Evolutionary conservation across 2,797 vertebrate species (phyloP), one percentile per base, ranked within the genome.

Genomic region (Karalla daura): DNA sequence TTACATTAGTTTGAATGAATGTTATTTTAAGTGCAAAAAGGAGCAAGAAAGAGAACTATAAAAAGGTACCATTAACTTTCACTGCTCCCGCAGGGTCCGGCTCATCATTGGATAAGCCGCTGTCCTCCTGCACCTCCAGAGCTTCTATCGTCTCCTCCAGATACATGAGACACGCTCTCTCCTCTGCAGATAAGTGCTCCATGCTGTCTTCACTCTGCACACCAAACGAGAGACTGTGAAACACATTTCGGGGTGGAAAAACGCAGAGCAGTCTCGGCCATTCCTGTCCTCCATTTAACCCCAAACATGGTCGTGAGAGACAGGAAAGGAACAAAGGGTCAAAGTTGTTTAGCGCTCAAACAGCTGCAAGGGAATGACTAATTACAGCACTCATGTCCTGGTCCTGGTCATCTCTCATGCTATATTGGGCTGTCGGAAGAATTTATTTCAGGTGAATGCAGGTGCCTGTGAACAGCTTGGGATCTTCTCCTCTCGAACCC

Each of bases 111-210:
- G 96, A 96, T 39, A 96, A 68, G 18, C 96, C 93, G 0, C 95
- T 96, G 90, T 97, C 96, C 28, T 94, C 94, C 70, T 97, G 96
- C 1, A 89, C 65, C 51, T 98, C 96, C 81, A 98, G 76, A 0
- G 96, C 95, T 76, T 96, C 97, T 0, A 99, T 97, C 0, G 96
- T 98, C 85, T 96, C 94, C 79, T 98, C 96, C 58, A 99, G 86
- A 85, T 96, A 99, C 87, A 95, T 94, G 62, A 99, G 88, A 45
- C 96, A 97, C 4, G 95, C 97, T 10, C 94, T 94, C 79, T 98
- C 97, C 32, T 97, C 98, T 11, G 95, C 90, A 0, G 97, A 96
- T 21, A 99, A 86, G 72, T 96, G 91, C 71, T 97, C 96, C 76
- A 97, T 95, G 54, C 93, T 96, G 84, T 94, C 91, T 43, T 95